phyloP scores from a whole-genome alignment of 2,888 invertebrate species.

The Dasysyrphus tricinctus region DNA sequence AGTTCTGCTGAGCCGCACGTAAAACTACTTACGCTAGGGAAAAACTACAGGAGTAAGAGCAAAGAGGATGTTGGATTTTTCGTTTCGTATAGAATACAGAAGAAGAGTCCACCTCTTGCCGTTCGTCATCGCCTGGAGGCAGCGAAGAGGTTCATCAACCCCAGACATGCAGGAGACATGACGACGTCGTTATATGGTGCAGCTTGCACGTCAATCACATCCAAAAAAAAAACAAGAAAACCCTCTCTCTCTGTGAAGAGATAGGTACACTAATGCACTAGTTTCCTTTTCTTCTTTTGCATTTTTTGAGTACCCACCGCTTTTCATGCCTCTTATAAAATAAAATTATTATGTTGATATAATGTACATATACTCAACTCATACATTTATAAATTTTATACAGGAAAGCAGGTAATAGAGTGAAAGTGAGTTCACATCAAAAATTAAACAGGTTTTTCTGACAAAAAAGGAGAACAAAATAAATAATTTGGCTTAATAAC shows the following conservation, averaged over 20 bases:
- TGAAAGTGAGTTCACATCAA: conserved; percentile 32
- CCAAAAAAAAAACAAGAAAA: conserved; percentile 35
- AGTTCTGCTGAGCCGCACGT: conserved; percentile 73
- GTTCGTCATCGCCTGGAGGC: conserved; percentile 38
- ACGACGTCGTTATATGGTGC: conserved; percentile 42
- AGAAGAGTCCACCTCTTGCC: conserved; percentile 32
- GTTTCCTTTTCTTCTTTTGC: conserved; percentile 53
- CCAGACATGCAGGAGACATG: conserved; percentile 68
- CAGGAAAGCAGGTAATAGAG: conserved; percentile 7
- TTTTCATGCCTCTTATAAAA: conserved; percentile 49
- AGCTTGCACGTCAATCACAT: conserved; percentile 64
- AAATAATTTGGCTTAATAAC: conserved; percentile 29
- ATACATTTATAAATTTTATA: conserved; percentile 3
- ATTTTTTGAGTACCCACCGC: conserved; percentile 31
- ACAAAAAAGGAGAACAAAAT: conserved; percentile 13
- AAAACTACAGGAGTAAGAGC: conserved; percentile 38
- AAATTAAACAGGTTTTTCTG: conserved; percentile 21
- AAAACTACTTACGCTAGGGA: conserved; percentile 65
- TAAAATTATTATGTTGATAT: conserved; percentile 52
- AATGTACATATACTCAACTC: not conserved
- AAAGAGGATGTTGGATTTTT: conserved; percentile 43
- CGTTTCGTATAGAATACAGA: not conserved
- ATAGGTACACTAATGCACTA: conserved; percentile 67
- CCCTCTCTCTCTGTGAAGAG: conserved; percentile 6
- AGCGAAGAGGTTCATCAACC: conserved; percentile 74